Percentiles rank a stretch among this genome's conserved stretches.
Conservation (phyloP, 2,113 vertebrate species). For the Pteruthius melanotis region DNA sequence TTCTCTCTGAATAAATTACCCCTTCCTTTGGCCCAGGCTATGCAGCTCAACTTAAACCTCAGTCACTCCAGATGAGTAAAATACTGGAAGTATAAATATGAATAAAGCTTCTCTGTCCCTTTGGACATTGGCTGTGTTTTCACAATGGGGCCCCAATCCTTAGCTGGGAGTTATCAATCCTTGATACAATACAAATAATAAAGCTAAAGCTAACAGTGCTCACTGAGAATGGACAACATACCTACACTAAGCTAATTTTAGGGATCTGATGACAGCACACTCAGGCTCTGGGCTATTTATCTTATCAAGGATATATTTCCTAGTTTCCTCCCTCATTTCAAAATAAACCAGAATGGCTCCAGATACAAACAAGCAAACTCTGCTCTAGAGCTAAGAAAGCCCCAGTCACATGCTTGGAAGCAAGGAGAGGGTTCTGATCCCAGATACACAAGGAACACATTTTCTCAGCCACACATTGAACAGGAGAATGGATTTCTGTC, state of each 20-base stretch:
- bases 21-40: background rate
- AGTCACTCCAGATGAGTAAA: background rate
- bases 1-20: background rate
- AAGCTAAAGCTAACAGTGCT: background rate
- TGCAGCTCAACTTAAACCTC: background rate
- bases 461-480: background rate
- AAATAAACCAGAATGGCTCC: background rate
- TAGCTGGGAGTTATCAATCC: background rate
- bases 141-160: background rate
- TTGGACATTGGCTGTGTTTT: background rate
- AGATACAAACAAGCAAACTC: background rate
- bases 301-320: background rate
- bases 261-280: background rate
- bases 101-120: background rate
- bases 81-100: background rate
- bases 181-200: background rate
- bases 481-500: background rate
- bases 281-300: background rate
- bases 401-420: background rate
- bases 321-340: background rate
- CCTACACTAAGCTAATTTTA: background rate
- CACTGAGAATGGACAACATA: background rate
- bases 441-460: fast-evolving
- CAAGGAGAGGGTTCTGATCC: background rate
- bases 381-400: background rate